These are phyloP conservation scores for Conus canariensis DNA, from an alignment of 2,888 invertebrate genomes.

Conservation along the genomic window DNA sequence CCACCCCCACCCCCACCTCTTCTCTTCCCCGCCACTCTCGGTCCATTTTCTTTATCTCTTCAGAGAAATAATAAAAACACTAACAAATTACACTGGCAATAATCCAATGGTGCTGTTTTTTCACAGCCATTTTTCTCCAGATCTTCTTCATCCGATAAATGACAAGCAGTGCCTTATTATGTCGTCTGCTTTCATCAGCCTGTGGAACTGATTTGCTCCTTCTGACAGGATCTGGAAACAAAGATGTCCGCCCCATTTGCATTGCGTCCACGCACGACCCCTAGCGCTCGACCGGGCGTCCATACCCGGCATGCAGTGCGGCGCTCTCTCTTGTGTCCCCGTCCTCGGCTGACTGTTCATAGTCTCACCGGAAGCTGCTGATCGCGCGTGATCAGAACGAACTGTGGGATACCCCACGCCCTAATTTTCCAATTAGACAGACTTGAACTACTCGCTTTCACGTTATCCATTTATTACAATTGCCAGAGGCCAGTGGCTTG, in stretches of 20 bases:
- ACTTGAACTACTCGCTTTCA: conserved; percentile 28
- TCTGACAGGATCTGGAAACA: not conserved
- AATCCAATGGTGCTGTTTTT: not conserved
- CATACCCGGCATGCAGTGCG: not conserved
- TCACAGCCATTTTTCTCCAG: not conserved
- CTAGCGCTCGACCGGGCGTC: not conserved
- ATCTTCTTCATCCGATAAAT: not conserved
- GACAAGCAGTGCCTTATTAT: conserved; percentile 7
- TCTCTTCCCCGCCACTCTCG: too few relatives aligned
- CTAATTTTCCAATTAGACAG: conserved; percentile 45
- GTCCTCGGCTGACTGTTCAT: conserved; percentile 15
- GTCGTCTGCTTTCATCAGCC: conserved; percentile 26
- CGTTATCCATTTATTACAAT: conserved; percentile 28
- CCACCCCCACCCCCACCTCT: too few relatives aligned
- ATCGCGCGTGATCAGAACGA: conserved; percentile 39
- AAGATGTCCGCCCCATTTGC: conserved; percentile 34
- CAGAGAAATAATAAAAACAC: too few relatives aligned
- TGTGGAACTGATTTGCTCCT: conserved; percentile 28
- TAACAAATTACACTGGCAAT: not conserved
- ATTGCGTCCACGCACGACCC: conserved; percentile 35
- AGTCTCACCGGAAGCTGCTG: conserved; percentile 43
- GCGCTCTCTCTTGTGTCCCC: not conserved
- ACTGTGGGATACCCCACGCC: conserved; percentile 35
- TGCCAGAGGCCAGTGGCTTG: conserved; percentile 14
- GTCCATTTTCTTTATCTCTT: too few relatives aligned